Conservation (phyloP, 2,113 vertebrate species). For the Alethe diademata region DNA sequence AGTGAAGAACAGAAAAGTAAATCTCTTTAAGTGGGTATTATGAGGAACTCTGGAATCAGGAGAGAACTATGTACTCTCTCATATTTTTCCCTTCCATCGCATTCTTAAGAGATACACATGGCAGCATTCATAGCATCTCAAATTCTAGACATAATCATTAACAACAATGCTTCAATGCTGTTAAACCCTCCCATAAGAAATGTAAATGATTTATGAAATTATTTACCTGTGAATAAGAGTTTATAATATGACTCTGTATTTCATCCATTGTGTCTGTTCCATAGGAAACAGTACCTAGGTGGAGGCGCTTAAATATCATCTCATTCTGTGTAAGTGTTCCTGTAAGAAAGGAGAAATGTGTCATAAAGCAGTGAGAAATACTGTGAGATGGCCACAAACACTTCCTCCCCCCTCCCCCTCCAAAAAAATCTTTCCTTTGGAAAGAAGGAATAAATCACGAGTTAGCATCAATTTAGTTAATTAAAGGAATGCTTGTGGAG, state of each 20-base stretch:
- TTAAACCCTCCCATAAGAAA: neutral
- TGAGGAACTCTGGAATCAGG: neutral
- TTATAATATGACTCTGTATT: slow-evolving; percentile 89
- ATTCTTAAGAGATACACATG: neutral
- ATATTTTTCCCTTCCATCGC: neutral
- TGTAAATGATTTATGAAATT: neutral
- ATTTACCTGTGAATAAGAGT: slow-evolving; percentile 84
- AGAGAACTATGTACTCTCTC: neutral
- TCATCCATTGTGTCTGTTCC: slow-evolving; percentile 97
- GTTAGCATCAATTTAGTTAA: neutral
- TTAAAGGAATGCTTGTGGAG: neutral
- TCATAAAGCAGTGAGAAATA: neutral
- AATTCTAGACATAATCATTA: neutral
- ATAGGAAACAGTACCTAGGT: slow-evolving; percentile 95
- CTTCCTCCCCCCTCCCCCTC: accelerated
- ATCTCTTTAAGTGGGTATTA: neutral
- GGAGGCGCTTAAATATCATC: slow-evolving; percentile 96
- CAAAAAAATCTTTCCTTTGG: neutral
- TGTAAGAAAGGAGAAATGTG: slow-evolving; percentile 45
- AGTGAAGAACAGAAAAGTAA: neutral
- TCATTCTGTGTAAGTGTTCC: slow-evolving; percentile 97
- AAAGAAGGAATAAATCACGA: neutral
- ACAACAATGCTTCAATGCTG: neutral
- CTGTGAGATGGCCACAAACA: neutral
- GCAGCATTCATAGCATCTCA: neutral